Base-by-base conservation (phyloP, 2,888 invertebrate genomes). In the Tachina fera region DNA sequence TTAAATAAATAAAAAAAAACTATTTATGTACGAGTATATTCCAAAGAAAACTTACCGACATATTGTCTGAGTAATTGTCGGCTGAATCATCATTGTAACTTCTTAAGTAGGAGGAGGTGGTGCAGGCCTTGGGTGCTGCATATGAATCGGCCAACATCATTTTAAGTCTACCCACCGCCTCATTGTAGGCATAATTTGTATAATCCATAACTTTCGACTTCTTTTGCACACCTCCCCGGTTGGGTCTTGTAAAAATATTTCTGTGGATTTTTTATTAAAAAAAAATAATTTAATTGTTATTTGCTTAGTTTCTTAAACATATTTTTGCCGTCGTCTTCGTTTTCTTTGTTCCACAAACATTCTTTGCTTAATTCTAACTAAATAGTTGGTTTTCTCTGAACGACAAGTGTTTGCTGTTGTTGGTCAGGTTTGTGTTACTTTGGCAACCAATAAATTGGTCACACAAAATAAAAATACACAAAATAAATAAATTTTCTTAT, bases 131-230 rank as follows among this genome's bases (percentile, higher is more conserved):
- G 60, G 90, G 90, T 84, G 94, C 93, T 84, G 96, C 94, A 43
- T 95, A 94, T 90, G 96, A 96, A 87, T 96, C 96, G 88, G 96
- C 96, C 84, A 97, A 92, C 87, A 97, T 94, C 89, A 96, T 95
- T 91, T 96, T 95, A 70, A 97, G 93, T 85, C 97, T 95, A 0
- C 96, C 95, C 6, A 97, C 97, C 14, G 97, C 97, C 92, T 97
- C 97, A 88, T 96, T 95, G 90, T 97, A 97, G 9, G 97, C 97
- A 89, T 96, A 94, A 91, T 97, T 97, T 0, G 97, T 97, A 89
- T 97, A 97, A 92, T 97, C 96, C 71, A 96, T 95, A 67, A 95
- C 94, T 87, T 92, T 92, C 67, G 89, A 89, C 88, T 92, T 92
- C 88, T 92, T 92, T 39, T 83, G 79, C 9, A 86, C 45, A 78